These are phyloP conservation scores for Gavialis gangeticus DNA, from an alignment of 2,113 vertebrate species.

Conservation along the genomic window DNA sequence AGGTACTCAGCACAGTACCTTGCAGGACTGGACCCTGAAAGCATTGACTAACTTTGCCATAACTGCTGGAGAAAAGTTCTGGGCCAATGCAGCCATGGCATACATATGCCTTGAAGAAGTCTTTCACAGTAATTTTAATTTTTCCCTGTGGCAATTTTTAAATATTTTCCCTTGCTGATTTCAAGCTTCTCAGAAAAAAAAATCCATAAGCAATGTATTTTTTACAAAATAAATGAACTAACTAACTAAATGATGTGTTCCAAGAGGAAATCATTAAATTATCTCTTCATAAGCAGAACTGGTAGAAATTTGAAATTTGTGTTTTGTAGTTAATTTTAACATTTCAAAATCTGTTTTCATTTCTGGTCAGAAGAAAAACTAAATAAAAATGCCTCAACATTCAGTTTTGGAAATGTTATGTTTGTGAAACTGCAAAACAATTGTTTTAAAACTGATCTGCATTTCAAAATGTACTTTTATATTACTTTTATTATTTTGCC, in stretches of 20 bases:
- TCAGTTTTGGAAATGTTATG: not conserved
- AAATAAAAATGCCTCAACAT: not conserved
- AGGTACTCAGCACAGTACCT: not conserved
- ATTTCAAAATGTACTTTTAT: not conserved
- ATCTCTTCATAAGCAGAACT: conserved; percentile 44
- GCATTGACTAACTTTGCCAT: not conserved
- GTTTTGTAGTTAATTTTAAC: too few relatives aligned
- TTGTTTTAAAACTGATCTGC: not conserved
- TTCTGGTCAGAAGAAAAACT: too few relatives aligned
- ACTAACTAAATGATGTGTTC: conserved; percentile 41
- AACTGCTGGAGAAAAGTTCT: not conserved
- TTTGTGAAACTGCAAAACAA: not conserved
- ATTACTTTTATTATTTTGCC: not conserved
- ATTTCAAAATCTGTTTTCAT: too few relatives aligned
- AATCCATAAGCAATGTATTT: conserved; percentile 44
- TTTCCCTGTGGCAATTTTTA: not conserved
- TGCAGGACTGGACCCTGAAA: not conserved
- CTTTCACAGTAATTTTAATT: not conserved
- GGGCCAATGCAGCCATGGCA: not conserved
- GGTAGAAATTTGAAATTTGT: not conserved
- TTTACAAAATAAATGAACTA: conserved; percentile 62
- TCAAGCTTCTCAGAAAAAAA: conserved; percentile 48
- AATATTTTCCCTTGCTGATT: conserved; percentile 16
- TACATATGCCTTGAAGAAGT: not conserved
- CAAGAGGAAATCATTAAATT: conserved; percentile 70